Evolutionary conservation across 2,113 vertebrate genomes (phyloP), one percentile per base, ranked within the genome.

Genomic region (Semnopithecus entellus): DNA sequence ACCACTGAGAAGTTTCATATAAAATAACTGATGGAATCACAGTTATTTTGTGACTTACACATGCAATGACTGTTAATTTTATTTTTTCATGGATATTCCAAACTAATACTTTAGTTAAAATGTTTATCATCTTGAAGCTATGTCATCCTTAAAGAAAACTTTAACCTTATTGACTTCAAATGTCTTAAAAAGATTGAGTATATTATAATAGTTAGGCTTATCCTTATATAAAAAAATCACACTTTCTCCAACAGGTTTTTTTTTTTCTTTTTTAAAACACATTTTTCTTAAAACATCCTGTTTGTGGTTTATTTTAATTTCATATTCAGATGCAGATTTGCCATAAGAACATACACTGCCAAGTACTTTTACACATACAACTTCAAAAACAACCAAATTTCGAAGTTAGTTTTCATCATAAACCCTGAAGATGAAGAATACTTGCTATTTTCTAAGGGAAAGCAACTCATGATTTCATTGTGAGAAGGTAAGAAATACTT

Each of bases 221-320:
- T 64, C 14, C 8, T 94, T 59, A 6, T n/a, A 48, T 43, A 22
- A 66, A 78, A 30, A 66, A 81, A 13, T 55, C 5, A 96, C 80
- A 18, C 6, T 90, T 68, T 61, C 16, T 48, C 92, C 43, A 79
- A 50, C 17, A 76, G 50, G 4, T 12, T 32, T 66, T 64, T 30
- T 48, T 57, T 30, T 64, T 64, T 64, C 27, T 43, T 78, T 94
- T 57, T 64, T 1, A 1, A 43, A 48, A n/a, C 48, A 55, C 10
- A 30, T 72, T 97, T 96, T 96, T 93, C 40, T 55, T 83, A 96
- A 88, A 85, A 86, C 57, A 75, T 8, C 22, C 8, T 90, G 23
- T 45, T 91, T 64, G 17, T 96, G 61, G 57, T 23, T 81, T 70
- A 12, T 23, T 94, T 97, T 94, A 78, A 45, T 94, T 97, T 94